A percentile compares a stretch with the other conserved stretches of the same genome.
These are phyloP conservation scores for Ochotona curzoniae DNA, from an alignment of 2,113 vertebrate species.

Conservation along the genomic window DNA sequence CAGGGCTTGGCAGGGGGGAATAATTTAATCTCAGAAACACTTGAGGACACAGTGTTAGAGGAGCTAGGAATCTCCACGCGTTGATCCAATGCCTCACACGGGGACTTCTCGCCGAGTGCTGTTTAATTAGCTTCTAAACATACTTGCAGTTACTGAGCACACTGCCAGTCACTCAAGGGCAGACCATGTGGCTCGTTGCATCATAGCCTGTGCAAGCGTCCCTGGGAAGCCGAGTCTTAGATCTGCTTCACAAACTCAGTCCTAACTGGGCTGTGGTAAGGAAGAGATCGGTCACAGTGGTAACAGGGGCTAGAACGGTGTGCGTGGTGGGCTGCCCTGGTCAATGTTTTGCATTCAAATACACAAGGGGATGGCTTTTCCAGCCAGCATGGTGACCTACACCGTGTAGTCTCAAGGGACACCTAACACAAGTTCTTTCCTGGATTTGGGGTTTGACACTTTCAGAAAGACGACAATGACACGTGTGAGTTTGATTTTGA, in stretches of 20 bases:
- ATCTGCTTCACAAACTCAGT: background rate
- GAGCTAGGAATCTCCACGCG: background rate
- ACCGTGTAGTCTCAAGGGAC: background rate
- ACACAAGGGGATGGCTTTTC: background rate
- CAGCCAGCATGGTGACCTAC: background rate
- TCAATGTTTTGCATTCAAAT: background rate
- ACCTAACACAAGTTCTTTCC: background rate
- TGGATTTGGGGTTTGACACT: constrained; percentile 16
- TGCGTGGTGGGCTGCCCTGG: background rate
- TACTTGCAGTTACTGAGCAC: background rate
- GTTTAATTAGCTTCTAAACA: background rate
- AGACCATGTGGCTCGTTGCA: constrained; percentile 51
- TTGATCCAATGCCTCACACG: background rate
- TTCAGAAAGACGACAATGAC: background rate
- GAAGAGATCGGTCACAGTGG: background rate
- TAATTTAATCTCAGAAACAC: background rate
- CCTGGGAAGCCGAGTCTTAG: constrained; percentile 11
- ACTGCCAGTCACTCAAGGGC: constrained; percentile 34
- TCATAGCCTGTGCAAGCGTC: constrained; percentile 19
- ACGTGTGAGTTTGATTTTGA: background rate
- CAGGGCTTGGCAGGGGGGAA: background rate
- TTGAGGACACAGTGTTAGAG: background rate
- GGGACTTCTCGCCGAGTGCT: background rate
- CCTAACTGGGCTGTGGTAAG: constrained; percentile 56
- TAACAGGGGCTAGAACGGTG: background rate